A percentile compares a stretch with the other conserved stretches of the same genome.
Conservation (phyloP, 2,113 vertebrate species). For the Bubo scandiacus region DNA sequence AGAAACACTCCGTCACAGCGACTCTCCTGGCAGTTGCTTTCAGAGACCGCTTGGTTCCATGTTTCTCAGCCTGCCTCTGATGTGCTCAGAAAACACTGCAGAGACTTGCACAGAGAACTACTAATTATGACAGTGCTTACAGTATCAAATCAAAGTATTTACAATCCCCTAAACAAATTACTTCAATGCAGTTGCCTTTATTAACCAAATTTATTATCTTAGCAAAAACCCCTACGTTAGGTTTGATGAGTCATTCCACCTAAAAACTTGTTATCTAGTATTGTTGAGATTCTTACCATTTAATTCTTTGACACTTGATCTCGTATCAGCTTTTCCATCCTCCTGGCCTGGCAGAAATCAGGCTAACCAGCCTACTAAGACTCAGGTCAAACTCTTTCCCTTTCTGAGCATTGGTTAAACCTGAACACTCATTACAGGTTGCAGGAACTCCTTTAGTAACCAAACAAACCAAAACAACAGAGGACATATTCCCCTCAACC, state of each 20-base stretch:
- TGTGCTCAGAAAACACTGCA: background rate
- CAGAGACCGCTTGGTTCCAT: background rate
- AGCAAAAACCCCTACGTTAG: background rate
- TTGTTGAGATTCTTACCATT: background rate
- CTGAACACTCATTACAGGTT: background rate
- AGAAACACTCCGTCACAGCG: background rate
- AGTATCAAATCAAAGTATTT: background rate
- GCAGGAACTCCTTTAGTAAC: background rate
- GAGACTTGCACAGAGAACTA: background rate
- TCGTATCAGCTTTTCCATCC: background rate
- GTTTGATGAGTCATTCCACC: background rate
- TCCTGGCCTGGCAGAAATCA: background rate
- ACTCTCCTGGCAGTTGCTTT: background rate
- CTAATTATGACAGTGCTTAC: background rate
- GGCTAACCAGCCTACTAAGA: background rate
- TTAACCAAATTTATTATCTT: background rate
- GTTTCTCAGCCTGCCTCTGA: background rate
- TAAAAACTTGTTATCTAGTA: background rate
- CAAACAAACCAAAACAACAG: background rate
- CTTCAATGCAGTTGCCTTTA: background rate
- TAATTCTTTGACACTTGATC: background rate
- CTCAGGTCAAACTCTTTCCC: background rate
- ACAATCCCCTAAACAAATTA: background rate
- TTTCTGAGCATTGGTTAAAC: background rate
- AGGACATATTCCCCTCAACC: background rate